Conservation (phyloP, 1,140 invertebrate genomes). For the Drosophila nebulosa region DNA sequence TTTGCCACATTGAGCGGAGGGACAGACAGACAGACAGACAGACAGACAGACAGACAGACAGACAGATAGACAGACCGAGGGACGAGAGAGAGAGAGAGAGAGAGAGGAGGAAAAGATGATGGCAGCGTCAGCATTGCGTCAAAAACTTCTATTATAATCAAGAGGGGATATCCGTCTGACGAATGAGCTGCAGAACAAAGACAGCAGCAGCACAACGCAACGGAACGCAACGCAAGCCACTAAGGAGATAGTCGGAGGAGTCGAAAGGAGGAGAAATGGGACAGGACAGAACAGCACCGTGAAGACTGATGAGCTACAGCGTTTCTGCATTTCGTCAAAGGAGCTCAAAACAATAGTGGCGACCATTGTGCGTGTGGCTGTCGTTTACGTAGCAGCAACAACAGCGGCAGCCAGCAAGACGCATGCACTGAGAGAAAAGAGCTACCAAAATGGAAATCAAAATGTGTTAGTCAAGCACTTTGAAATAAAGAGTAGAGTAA, state of each 20-base stretch:
- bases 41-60: background rate
- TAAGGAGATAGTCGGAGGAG: background rate
- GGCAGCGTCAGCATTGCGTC: conserved; percentile 43
- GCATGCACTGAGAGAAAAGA: conserved; percentile 10
- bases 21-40: background rate
- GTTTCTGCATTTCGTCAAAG: conserved; percentile 55
- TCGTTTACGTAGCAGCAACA: background rate
- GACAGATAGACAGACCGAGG: background rate
- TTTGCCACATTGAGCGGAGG: background rate
- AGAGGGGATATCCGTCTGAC: conserved; percentile 39
- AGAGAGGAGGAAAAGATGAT: background rate
- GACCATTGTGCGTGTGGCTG: conserved; percentile 4
- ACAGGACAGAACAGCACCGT: background rate
- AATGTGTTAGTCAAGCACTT: too few relatives aligned
- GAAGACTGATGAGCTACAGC: conserved; percentile 59
- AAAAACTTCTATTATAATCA: conserved; percentile 49
- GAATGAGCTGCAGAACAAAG: background rate
- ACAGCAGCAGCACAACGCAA: too few relatives aligned
- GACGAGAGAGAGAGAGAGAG: background rate
- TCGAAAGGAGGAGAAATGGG: background rate
- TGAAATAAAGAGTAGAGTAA: too few relatives aligned
- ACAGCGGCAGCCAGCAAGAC: background rate
- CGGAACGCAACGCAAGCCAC: background rate
- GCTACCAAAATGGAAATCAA: background rate
- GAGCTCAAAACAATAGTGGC: conserved; percentile 8